Evolutionary conservation across 2,888 invertebrate species (phyloP).

Genomic region (Rhagonycha lutea): DNA sequence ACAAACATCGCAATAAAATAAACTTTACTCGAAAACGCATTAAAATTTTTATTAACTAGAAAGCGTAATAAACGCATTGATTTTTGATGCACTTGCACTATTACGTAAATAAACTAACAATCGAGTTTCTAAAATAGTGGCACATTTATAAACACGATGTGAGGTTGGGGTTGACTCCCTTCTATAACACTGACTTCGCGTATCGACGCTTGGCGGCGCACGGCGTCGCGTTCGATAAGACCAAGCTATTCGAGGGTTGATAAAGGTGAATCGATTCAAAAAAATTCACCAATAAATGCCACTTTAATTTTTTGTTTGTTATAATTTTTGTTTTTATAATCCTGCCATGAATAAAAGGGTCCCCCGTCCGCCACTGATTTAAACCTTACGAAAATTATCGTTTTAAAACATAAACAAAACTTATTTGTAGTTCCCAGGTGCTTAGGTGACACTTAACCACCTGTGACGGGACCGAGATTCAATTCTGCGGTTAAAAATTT

Average conservation of each 20-base stretch:
- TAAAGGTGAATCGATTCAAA: conserved; percentile 20
- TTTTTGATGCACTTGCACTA: neutral
- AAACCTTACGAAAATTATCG: neutral
- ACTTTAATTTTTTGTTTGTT: neutral
- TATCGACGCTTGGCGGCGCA: conserved; percentile 51
- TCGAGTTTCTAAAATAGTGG: conserved; percentile 38
- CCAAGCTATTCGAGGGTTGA: conserved; percentile 31
- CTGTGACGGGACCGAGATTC: neutral
- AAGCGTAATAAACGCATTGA: neutral
- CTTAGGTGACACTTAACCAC: neutral
- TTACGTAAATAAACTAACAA: conserved; percentile 19
- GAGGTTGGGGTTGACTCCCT: conserved; percentile 55
- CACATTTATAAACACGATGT: conserved; percentile 50
- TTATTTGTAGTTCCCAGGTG: neutral
- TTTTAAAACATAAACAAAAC: neutral
- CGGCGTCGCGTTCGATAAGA: conserved; percentile 50
- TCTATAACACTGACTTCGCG: conserved; percentile 41
- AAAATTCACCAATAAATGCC: neutral
- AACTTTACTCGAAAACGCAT: neutral
- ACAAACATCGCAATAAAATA: neutral
- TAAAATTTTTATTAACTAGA: neutral
- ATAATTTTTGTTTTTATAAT: neutral
- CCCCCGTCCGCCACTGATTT: neutral
- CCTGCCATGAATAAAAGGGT: neutral
- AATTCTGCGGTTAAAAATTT: neutral